Percentiles rank a stretch among this genome's conserved stretches.
phyloP scores from a whole-genome alignment of 2,113 vertebrate species.

The Larimichthys crocea region DNA sequence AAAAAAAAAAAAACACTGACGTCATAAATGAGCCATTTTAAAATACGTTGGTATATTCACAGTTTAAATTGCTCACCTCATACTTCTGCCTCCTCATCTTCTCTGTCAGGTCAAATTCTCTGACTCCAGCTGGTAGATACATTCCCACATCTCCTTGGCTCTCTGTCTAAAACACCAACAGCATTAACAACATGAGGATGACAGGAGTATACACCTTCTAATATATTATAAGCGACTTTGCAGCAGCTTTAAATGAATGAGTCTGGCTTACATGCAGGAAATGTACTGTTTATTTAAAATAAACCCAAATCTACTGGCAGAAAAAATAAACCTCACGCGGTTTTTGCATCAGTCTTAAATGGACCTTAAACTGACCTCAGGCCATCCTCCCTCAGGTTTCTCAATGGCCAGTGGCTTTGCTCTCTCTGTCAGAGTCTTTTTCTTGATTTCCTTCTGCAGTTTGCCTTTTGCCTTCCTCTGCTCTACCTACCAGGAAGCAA shows the following conservation, averaged over 20 bases:
- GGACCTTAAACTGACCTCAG: slow-evolving; percentile 81
- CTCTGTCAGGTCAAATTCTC: slow-evolving; percentile 92
- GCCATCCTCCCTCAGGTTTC: slow-evolving; percentile 85
- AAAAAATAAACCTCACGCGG: neutral
- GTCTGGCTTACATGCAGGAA: neutral
- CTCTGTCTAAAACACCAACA: slow-evolving; percentile 80
- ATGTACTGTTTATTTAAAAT: neutral
- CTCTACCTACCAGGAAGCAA: slow-evolving; percentile 74
- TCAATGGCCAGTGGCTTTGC: slow-evolving; percentile 85
- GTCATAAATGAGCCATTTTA: neutral
- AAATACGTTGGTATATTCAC: neutral
- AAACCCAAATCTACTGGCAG: neutral
- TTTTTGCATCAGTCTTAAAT: neutral
- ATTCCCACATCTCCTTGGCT: slow-evolving; percentile 88
- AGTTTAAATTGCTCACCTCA: slow-evolving; percentile 81
- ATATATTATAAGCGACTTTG: neutral
- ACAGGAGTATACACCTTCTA: neutral
- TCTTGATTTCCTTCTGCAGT: slow-evolving; percentile 91
- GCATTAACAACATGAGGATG: neutral
- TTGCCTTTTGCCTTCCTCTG: slow-evolving; percentile 89
- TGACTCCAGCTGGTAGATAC: slow-evolving; percentile 91
- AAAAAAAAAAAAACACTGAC: neutral
- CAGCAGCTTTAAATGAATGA: neutral
- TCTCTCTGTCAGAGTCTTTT: slow-evolving; percentile 87
- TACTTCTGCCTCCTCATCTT: slow-evolving; percentile 90